These are phyloP conservation scores for Psittacula cyanocephala DNA, from an alignment of 2,113 vertebrate genomes.

Conservation along the genomic window DNA sequence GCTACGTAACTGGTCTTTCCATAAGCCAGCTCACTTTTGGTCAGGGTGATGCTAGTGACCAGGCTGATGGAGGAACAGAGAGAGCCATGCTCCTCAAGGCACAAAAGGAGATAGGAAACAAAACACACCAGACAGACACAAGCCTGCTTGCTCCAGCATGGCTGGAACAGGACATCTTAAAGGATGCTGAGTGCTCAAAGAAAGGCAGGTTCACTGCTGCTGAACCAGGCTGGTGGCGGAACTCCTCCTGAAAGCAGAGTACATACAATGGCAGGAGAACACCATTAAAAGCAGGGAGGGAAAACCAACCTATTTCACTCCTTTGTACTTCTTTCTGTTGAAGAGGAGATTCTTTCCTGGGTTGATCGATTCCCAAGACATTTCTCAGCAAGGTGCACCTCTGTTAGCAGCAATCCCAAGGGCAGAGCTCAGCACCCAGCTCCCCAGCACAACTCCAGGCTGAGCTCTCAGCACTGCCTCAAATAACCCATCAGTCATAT, in stretches of 20 bases:
- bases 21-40: slow-evolving; percentile 10
- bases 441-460: neutral
- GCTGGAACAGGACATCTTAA: neutral
- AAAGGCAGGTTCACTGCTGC: neutral
- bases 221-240: neutral
- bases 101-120: neutral
- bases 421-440: fast-evolving
- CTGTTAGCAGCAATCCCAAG: neutral
- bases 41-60: neutral
- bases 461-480: neutral
- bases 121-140: neutral
- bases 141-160: neutral
- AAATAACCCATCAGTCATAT: neutral
- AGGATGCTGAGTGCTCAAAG: neutral
- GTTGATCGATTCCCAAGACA: neutral
- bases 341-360: neutral
- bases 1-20: neutral
- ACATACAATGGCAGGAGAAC: neutral
- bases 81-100: neutral
- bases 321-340: neutral
- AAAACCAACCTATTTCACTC: neutral
- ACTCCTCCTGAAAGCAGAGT: neutral
- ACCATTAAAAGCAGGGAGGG: neutral
- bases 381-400: neutral
- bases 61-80: neutral